Conservation (phyloP, 2,888 invertebrate species). For the Philopedon plagiatum region DNA sequence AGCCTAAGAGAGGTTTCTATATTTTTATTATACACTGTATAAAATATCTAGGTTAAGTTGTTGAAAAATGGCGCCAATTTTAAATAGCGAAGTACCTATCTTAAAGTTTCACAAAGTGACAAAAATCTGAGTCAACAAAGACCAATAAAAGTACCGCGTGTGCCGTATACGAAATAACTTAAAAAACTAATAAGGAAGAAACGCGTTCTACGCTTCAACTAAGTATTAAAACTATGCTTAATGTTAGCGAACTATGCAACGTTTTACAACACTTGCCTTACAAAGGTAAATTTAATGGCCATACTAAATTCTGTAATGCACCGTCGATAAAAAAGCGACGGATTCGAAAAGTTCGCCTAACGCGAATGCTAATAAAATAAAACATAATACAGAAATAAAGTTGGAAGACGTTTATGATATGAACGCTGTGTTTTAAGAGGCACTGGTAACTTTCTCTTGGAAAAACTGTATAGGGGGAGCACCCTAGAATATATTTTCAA, state of each 20-base stretch:
- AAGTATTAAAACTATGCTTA: constrained; percentile 31
- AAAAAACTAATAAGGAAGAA: constrained; percentile 35
- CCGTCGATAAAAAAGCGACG: constrained; percentile 25
- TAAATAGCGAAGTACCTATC: too few species aligned
- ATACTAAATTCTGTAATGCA: constrained; percentile 26
- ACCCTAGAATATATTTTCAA: too few species aligned
- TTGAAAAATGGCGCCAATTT: too few species aligned
- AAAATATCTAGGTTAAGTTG: too few species aligned
- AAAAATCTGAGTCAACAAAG: too few species aligned
- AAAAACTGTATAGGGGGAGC: too few species aligned
- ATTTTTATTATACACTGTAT: too few species aligned
- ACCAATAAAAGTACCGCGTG: too few species aligned
- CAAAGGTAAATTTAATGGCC: constrained; percentile 37
- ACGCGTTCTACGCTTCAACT: constrained; percentile 24
- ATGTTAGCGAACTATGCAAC: constrained; percentile 22
- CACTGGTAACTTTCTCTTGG: too few species aligned
- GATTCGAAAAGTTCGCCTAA: constrained; percentile 25
- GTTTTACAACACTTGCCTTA: constrained; percentile 34
- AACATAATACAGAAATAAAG: constrained; percentile 48
- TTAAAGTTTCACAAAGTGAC: too few species aligned
- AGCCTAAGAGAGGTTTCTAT: too few species aligned
- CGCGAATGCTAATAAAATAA: constrained; percentile 45
- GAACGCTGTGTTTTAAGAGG: too few species aligned
- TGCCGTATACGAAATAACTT: not conserved
- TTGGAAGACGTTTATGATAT: constrained; percentile 47